Evolutionary conservation across 2,797 vertebrate genomes (phyloP).

Genomic region (Capromys pilorides): DNA sequence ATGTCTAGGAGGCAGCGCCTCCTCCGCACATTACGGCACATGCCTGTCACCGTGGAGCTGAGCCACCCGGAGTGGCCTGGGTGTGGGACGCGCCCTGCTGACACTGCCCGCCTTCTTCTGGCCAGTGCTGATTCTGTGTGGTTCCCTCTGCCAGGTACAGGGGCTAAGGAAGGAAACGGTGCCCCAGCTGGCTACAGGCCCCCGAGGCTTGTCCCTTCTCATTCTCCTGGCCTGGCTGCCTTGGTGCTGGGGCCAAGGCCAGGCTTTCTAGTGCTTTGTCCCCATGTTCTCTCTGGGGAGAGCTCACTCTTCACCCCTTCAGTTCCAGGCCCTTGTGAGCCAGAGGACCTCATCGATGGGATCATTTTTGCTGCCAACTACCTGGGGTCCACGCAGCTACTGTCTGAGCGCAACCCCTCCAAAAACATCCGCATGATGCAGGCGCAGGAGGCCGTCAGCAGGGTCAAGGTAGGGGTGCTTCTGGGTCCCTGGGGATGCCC

Average conservation of each 20-base stretch:
- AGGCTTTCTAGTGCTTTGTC: accelerated
- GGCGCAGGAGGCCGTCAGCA: conserved; percentile 98
- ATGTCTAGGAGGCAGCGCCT: not conserved
- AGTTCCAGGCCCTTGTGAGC: conserved; percentile 99
- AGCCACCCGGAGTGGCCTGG: not conserved
- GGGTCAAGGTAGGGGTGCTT: conserved; percentile 94
- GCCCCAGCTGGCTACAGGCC: not conserved
- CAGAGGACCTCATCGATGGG: conserved; percentile 98
- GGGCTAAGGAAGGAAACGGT: accelerated
- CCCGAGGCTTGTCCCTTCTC: accelerated
- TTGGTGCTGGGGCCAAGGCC: accelerated
- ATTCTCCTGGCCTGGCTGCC: accelerated
- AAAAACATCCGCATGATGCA: conserved; percentile 99
- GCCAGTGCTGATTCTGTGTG: not conserved
- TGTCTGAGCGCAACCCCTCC: conserved; percentile 98
- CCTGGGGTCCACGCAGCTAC: conserved; percentile 98
- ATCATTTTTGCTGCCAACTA: conserved; percentile 99
- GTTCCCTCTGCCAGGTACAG: accelerated
- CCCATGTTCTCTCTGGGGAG: not conserved
- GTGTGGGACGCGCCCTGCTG: accelerated
- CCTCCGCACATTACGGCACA: not conserved
- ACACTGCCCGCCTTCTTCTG: accelerated
- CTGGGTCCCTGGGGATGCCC: not conserved
- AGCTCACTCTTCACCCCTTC: conserved; percentile 72
- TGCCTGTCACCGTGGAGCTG: not conserved